phyloP scores from a whole-genome alignment of 2,113 vertebrate species.

The Cairina moschata region DNA sequence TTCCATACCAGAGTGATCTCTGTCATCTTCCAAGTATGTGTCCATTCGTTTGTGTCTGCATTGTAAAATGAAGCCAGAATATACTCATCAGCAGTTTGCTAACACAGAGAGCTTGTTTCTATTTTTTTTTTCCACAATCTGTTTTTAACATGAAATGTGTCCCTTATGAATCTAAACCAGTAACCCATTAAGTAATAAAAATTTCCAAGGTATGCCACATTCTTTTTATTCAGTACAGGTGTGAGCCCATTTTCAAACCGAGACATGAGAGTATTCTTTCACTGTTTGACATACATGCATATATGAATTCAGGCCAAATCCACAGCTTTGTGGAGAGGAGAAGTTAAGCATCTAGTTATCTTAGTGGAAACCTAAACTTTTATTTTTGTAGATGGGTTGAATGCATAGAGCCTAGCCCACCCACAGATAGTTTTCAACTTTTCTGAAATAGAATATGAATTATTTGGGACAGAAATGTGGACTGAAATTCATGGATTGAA shows the following conservation, averaged over 20 bases:
- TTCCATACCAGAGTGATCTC: neutral
- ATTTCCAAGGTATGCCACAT: neutral
- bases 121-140: neutral
- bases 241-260: neutral
- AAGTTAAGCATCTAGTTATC: neutral
- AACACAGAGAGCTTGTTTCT: neutral
- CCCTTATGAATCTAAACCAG: neutral
- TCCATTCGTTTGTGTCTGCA: neutral
- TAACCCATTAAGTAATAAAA: neutral
- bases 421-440: neutral
- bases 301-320: neutral
- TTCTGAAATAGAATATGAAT: neutral
- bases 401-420: neutral
- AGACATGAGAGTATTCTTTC: neutral
- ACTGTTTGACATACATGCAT: neutral
- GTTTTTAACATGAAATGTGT: fast-evolving
- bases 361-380: neutral
- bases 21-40: neutral
- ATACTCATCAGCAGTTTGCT: neutral
- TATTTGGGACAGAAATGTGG: neutral
- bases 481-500: neutral
- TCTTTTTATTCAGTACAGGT: neutral
- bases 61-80: neutral
- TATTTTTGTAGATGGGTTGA: neutral
- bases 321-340: neutral